phyloP scores from a whole-genome alignment of 53 echinoderm and acorn worm species.

The Henricia sp. region DNA sequence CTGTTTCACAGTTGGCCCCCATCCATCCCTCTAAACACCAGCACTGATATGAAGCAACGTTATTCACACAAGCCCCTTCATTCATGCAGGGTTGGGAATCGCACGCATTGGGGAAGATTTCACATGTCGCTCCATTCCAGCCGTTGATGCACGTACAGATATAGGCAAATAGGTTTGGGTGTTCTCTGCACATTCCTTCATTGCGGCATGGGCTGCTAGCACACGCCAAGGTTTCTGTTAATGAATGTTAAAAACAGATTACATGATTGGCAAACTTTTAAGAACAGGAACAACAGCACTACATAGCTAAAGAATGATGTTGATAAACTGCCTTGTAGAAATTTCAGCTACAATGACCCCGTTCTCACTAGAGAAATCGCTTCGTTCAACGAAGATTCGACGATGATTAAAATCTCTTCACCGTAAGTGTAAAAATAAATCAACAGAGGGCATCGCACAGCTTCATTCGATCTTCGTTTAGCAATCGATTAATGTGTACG shows the following conservation, averaged over 20 bases:
- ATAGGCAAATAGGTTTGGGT: conserved; percentile 49
- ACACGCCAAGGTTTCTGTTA: conserved; percentile 65
- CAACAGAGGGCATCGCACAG: too few relatives aligned
- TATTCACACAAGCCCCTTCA: conserved; percentile 39
- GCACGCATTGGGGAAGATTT: conserved; percentile 19
- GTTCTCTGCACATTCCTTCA: conserved; percentile 60
- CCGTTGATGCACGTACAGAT: conserved; percentile 67
- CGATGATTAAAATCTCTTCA: too few relatives aligned
- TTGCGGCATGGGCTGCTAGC: conserved; percentile 70
- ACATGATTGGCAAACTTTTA: too few relatives aligned
- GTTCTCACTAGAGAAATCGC: too few relatives aligned
- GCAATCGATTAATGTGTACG: too few relatives aligned
- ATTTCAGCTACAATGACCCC: too few relatives aligned
- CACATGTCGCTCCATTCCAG: conserved; percentile 54
- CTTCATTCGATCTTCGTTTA: too few relatives aligned
- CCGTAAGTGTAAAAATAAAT: too few relatives aligned
- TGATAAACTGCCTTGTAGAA: too few relatives aligned
- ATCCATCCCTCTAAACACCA: conserved; percentile 51
- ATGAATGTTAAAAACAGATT: neutral
- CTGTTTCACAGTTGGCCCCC: conserved; percentile 57
- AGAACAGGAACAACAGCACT: too few relatives aligned
- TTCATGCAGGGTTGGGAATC: conserved; percentile 53
- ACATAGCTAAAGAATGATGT: too few relatives aligned
- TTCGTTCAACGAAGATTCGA: too few relatives aligned
- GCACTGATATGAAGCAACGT: conserved; percentile 28